Evolutionary conservation across 1,140 invertebrate genomes (phyloP).

Genomic region (Drosophila tani): DNA sequence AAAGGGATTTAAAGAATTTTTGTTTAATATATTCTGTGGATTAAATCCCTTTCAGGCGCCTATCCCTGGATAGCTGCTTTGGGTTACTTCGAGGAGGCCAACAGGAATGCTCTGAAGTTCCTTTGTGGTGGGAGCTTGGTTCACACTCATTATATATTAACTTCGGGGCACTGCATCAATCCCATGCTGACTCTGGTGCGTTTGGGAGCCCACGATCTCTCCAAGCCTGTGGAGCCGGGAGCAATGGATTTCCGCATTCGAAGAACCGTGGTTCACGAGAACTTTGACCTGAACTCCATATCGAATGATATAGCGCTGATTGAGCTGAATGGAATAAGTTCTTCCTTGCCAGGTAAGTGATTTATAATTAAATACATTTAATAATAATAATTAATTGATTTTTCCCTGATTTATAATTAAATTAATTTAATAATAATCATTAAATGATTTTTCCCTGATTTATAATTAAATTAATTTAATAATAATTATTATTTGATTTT

Average conservation of each 20-base stretch:
- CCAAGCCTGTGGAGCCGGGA: conserved; percentile 86
- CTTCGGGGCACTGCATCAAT: conserved; percentile 93
- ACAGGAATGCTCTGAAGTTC: conserved; percentile 86
- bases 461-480: conserved; percentile 1
- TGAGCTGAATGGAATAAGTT: conserved; percentile 85
- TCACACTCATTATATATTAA: conserved; percentile 90
- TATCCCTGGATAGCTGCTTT: conserved; percentile 91
- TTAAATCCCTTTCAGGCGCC: conserved; percentile 77
- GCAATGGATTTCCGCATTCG: conserved; percentile 88
- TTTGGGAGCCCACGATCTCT: conserved; percentile 90
- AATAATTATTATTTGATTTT: neutral
- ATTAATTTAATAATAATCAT: conserved; percentile 3
- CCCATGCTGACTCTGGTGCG: conserved; percentile 55
- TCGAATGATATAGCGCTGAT: conserved; percentile 92
- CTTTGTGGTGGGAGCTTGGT: conserved; percentile 94
- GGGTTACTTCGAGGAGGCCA: conserved; percentile 86
- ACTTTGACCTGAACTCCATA: conserved; percentile 87
- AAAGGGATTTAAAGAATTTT: neutral
- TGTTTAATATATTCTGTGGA: conserved; percentile 2
- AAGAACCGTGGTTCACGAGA: conserved; percentile 87
- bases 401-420: too few species aligned
- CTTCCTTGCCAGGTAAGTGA: conserved; percentile 7
- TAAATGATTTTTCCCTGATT: neutral
- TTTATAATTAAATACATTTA: conserved; percentile 3
- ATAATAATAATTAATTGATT: neutral